Evolutionary conservation across 2,888 invertebrate species (phyloP).

Genomic region (Tuta absoluta): DNA sequence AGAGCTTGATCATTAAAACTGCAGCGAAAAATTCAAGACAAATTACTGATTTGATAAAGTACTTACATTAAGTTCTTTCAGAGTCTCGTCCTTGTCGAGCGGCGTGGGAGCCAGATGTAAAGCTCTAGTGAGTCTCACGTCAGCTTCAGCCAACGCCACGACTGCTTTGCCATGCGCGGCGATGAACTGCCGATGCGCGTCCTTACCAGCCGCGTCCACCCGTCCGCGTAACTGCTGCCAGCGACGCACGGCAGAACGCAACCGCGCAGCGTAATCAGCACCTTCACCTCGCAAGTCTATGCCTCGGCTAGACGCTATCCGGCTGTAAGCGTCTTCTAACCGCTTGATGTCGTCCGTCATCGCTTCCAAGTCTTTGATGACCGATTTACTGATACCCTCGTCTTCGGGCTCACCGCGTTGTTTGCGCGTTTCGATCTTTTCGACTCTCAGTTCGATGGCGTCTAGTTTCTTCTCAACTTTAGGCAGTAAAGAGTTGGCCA

Average conservation of each 20-base stretch:
- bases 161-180: slow-evolving; percentile 87
- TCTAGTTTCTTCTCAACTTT: slow-evolving; percentile 83
- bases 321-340: slow-evolving; percentile 86
- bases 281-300: slow-evolving; percentile 84
- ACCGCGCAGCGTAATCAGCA: slow-evolving; percentile 83
- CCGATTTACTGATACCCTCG: slow-evolving; percentile 81
- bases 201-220: slow-evolving; percentile 81
- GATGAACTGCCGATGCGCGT: slow-evolving; percentile 85
- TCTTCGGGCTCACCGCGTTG: slow-evolving; percentile 69
- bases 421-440: slow-evolving; percentile 72
- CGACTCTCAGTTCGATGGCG: slow-evolving; percentile 81
- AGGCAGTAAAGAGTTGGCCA: slow-evolving; percentile 83
- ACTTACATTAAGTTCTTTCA: slow-evolving; percentile 75
- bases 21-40: too few species aligned
- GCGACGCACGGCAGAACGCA: slow-evolving; percentile 83
- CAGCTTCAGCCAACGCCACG: slow-evolving; percentile 85
- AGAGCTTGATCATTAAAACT: too few species aligned
- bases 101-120: slow-evolving; percentile 81
- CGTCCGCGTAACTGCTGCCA: slow-evolving; percentile 85
- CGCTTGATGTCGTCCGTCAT: slow-evolving; percentile 83
- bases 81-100: slow-evolving; percentile 66
- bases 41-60: too few species aligned
- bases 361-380: slow-evolving; percentile 81
- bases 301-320: slow-evolving; percentile 84
- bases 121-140: slow-evolving; percentile 86